A percentile compares a stretch with the other conserved stretches of the same genome.
phyloP scores from a whole-genome alignment of 1,140 invertebrate genomes.

The Limonius californicus region DNA sequence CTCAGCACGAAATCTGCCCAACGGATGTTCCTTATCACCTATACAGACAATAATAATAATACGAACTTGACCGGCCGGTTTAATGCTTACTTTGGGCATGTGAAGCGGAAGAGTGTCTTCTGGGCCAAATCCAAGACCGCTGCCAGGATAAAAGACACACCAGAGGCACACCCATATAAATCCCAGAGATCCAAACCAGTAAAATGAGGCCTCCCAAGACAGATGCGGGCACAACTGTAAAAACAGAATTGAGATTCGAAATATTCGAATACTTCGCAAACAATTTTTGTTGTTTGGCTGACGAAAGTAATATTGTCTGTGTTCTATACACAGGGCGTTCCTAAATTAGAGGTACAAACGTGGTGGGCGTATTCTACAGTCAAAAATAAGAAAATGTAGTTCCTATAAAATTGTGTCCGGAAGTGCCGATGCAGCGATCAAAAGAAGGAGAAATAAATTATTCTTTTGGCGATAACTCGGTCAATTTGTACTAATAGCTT shows the following conservation, averaged over 20 bases:
- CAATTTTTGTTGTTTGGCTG: not conserved
- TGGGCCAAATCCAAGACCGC: constrained; percentile 45
- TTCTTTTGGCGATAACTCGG: too few species aligned
- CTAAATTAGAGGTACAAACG: too few species aligned
- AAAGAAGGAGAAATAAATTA: too few species aligned
- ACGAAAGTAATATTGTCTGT: too few species aligned
- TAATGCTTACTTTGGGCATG: constrained; percentile 57
- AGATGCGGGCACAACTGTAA: constrained; percentile 60
- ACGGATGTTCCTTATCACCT: constrained; percentile 43
- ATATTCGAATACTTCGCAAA: too few species aligned
- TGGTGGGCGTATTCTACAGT: too few species aligned
- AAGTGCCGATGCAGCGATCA: too few species aligned
- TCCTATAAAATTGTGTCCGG: too few species aligned
- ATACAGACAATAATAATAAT: constrained; percentile 2
- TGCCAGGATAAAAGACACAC: constrained; percentile 60
- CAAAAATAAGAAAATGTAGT: too few species aligned
- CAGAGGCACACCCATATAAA: constrained; percentile 69
- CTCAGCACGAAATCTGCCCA: constrained; percentile 68
- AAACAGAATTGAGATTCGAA: too few species aligned
- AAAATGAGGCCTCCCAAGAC: constrained; percentile 68
- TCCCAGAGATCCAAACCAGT: constrained; percentile 67
- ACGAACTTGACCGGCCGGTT: not conserved
- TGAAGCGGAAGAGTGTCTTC: constrained; percentile 66
- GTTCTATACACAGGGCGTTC: too few species aligned
- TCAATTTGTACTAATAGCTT: too few species aligned